Evolutionary conservation across 2,113 vertebrate species (phyloP), one percentile per base, ranked within the genome.

Genomic region (Cyanocitta stelleri): DNA sequence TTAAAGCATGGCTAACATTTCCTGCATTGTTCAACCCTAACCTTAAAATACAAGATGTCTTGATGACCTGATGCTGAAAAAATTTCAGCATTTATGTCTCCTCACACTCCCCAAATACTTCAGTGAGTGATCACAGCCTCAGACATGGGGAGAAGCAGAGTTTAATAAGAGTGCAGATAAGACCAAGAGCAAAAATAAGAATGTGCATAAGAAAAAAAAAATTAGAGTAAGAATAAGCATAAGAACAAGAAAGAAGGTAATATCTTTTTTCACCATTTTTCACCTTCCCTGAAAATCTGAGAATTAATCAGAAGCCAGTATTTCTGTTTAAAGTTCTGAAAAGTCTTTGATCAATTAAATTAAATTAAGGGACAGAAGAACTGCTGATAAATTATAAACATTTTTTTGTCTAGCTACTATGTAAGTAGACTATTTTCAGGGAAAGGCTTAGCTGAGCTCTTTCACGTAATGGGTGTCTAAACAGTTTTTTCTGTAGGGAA

Each of bases 401-500:
- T 71, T 54, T 67, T 95, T 97, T 94, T 95, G 82, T 89, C 52
- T 85, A 85, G 58, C 71, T 94, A 8, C 46, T 84, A 7, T 32
- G 1, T 56, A 77, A 72, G 26, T 55, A 89, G 75, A 66, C 37
- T 74, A 44, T 74, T 91, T 84, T 39, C 66, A 71, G 43, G 19
- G 33, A 78, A 93, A 93, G 55, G 17, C 62, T 85, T 94, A 90
- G 87, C 83, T 89, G 55, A 59, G 23, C 23, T 56, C 16, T 89
- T 80, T 84, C 68, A 32, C 35, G 63, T 87, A 88, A 62, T 54
- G 17, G 37, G 26, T 12, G 4, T 82, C 37, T 81, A 91, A 91
- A 93, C 56, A 61, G 76, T 84, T 89, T 89, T 91, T 83, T 96
- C 90, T 95, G 72, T 92, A 66, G 72, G 88, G 78, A 94, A 84